Evolutionary conservation across 2,888 invertebrate genomes (phyloP).

Genomic region (Stenurella melanura): DNA sequence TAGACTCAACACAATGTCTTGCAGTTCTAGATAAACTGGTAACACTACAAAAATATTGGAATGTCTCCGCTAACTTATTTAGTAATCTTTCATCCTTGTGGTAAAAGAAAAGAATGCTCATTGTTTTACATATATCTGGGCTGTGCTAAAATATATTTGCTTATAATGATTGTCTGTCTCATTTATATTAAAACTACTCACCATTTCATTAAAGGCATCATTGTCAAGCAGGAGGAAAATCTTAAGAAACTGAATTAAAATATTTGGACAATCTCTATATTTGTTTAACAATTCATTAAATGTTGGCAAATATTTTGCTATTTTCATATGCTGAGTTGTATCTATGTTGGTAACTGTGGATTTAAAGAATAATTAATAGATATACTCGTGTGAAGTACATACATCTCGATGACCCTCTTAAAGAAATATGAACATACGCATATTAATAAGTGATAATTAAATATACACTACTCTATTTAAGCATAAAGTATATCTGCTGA

Average conservation of each 20-base stretch:
- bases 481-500: too few relatives aligned
- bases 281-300: constrained; percentile 35
- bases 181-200: constrained; percentile 1
- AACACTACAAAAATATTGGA: constrained; percentile 28
- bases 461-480: too few relatives aligned
- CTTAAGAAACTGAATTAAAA: constrained; percentile 36
- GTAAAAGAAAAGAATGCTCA: constrained; percentile 37
- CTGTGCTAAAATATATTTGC: constrained; percentile 30
- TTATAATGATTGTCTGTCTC: not conserved
- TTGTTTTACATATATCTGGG: constrained; percentile 29
- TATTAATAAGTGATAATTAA: too few relatives aligned
- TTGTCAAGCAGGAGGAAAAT: constrained; percentile 30
- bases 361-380: constrained; percentile 8
- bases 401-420: too few relatives aligned
- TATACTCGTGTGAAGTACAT: not conserved
- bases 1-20: constrained; percentile 9
- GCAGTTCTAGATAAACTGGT: constrained; percentile 26
- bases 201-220: constrained; percentile 28
- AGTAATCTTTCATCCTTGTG: constrained; percentile 39
- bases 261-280: constrained; percentile 34
- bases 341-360: constrained; percentile 38
- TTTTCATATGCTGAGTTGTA: constrained; percentile 25
- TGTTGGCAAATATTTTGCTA: constrained; percentile 23
- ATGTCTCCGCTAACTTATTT: constrained; percentile 29
- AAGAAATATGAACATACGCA: too few relatives aligned